These are phyloP conservation scores for Xylota sylvarum DNA, from an alignment of 2,888 invertebrate species.

Conservation along the genomic window DNA sequence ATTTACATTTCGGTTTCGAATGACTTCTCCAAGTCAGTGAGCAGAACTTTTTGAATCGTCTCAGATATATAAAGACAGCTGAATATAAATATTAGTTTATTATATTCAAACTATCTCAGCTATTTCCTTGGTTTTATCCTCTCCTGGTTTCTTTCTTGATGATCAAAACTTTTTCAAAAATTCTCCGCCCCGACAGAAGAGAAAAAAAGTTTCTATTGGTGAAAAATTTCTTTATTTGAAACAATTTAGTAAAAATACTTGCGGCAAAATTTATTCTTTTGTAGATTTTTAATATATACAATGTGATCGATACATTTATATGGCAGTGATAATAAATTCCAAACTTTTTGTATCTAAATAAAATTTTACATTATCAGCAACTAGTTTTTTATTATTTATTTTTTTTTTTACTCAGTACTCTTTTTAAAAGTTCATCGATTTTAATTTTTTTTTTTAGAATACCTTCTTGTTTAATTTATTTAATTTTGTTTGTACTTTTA, in stretches of 20 bases:
- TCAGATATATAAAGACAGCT: no score
- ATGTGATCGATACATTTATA: conserved; percentile 54
- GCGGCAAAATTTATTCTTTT: conserved; percentile 32
- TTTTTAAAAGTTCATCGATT: conserved; percentile 24
- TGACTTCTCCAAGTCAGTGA: no score
- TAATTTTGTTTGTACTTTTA: conserved; percentile 71
- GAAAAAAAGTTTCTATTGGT: conserved; percentile 25
- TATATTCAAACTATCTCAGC: no score
- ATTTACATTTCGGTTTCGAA: no score
- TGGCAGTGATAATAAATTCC: conserved; percentile 71
- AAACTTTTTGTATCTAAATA: conserved; percentile 22
- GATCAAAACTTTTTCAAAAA: no score
- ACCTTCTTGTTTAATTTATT: conserved; percentile 3
- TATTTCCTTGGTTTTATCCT: no score
- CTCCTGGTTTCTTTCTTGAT: no score
- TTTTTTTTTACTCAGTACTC: conserved; percentile 19
- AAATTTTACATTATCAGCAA: conserved; percentile 19
- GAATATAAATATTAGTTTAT: no score
- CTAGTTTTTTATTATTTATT: background rate
- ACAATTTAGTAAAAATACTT: conserved; percentile 74
- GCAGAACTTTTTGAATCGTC: no score
- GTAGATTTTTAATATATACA: conserved; percentile 57
- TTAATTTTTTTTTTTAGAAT: conserved; percentile 5
- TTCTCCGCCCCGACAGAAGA: no score
- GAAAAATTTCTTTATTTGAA: conserved; percentile 64